Percentiles rank a stretch among this genome's conserved stretches.
These are phyloP conservation scores for Nycteola revayana DNA, from an alignment of 2,888 invertebrate species.

Conservation along the genomic window DNA sequence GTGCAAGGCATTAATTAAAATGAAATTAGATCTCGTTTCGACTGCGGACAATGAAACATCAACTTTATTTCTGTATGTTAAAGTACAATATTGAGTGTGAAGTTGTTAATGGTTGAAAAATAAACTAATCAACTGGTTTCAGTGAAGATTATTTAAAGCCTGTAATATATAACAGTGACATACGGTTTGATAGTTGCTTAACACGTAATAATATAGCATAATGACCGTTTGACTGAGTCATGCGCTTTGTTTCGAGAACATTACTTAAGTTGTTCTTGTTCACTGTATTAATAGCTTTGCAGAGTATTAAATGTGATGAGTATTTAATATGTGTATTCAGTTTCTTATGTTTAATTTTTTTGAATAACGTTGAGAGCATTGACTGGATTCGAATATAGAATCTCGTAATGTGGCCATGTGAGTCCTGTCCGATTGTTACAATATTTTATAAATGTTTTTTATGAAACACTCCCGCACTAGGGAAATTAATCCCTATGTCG, in stretches of 20 bases:
- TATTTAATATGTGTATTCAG: too few species aligned
- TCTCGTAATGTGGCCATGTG: too few species aligned
- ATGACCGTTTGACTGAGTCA: slow-evolving; percentile 1
- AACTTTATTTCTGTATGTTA: not conserved
- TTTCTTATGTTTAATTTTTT: too few species aligned
- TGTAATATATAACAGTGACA: slow-evolving; percentile 19
- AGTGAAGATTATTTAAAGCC: slow-evolving; percentile 20
- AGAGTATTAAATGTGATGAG: too few species aligned
- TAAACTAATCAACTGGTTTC: slow-evolving; percentile 18
- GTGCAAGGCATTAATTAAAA: slow-evolving; percentile 46
- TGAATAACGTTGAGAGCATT: too few species aligned
- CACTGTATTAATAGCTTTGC: slow-evolving; percentile 1
- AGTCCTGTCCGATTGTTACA: too few species aligned
- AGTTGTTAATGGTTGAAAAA: slow-evolving; percentile 16
- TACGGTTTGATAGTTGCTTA: slow-evolving; percentile 19
- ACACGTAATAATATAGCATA: not conserved
- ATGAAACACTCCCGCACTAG: too few species aligned
- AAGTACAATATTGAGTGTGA: slow-evolving; percentile 11
- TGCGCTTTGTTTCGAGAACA: not conserved
- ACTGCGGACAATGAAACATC: slow-evolving; percentile 4
- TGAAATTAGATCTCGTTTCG: slow-evolving; percentile 34
- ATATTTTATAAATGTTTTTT: too few species aligned
- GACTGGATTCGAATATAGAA: too few species aligned
- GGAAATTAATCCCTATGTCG: too few species aligned
- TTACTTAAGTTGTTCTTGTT: slow-evolving; percentile 3